A percentile compares a stretch with the other conserved stretches of the same genome.
These are phyloP conservation scores for Serilophus lunatus DNA, from an alignment of 2,113 vertebrate genomes.

Conservation along the genomic window DNA sequence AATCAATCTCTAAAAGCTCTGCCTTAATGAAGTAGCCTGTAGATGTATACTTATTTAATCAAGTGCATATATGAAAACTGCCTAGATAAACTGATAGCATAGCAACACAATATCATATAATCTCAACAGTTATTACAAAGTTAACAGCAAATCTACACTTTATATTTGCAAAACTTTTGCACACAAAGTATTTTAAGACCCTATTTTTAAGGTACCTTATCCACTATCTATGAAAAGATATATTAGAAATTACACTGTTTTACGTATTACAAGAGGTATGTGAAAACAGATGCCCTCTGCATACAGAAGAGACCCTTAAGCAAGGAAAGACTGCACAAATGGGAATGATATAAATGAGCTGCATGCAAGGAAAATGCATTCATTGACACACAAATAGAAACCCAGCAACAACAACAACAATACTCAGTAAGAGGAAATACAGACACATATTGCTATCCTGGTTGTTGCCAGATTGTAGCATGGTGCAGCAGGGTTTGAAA, in stretches of 20 bases:
- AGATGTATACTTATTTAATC: background rate
- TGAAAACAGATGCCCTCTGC: background rate
- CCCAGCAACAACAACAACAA: background rate
- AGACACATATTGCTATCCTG: background rate
- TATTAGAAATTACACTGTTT: background rate
- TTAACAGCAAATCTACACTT: background rate
- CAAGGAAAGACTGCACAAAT: background rate
- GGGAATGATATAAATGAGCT: accelerated
- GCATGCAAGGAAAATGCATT: background rate
- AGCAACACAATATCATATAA: background rate
- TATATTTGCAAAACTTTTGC: background rate
- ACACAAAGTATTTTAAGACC: background rate
- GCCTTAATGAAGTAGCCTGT: background rate
- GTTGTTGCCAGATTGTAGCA: accelerated
- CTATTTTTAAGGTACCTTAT: background rate
- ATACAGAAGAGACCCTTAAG: background rate
- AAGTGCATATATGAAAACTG: background rate
- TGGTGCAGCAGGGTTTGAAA: background rate
- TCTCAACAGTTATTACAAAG: background rate
- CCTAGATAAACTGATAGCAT: background rate
- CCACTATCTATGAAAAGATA: background rate
- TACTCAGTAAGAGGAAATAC: background rate
- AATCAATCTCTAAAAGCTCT: background rate
- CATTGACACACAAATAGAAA: background rate
- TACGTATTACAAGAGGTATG: background rate